Conservation (phyloP, 1,140 invertebrate genomes). For the Thaumatotibia leucotreta region DNA sequence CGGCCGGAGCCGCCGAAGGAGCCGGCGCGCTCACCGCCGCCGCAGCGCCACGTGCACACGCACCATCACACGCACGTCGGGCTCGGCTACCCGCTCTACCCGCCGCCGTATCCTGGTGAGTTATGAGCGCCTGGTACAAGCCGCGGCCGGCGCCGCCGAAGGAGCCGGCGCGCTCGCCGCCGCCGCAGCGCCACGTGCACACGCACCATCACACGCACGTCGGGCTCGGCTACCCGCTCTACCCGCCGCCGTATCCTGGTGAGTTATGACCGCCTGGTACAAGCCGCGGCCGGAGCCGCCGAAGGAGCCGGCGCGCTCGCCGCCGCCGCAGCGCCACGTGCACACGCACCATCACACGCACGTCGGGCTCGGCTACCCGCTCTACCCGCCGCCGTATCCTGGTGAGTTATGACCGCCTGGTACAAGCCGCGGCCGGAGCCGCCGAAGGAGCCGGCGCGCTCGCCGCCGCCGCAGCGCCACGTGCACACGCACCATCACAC, state of each 20-base stretch:
- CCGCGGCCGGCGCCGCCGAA: constrained; percentile 57
- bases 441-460: constrained; percentile 76
- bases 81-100: constrained; percentile 92
- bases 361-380: constrained; percentile 92
- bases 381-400: constrained; percentile 92
- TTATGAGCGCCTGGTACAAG: background rate
- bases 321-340: constrained; percentile 93
- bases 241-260: constrained; percentile 94
- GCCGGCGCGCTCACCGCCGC: constrained; percentile 84
- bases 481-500: constrained; percentile 97
- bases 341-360: constrained; percentile 97
- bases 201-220: constrained; percentile 97
- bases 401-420: constrained; percentile 78
- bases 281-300: constrained; percentile 45
- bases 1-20: constrained; percentile 65
- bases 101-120: constrained; percentile 93
- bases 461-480: constrained; percentile 92
- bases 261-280: constrained; percentile 50
- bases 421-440: constrained; percentile 39
- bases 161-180: constrained; percentile 82
- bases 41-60: constrained; percentile 94
- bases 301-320: constrained; percentile 79
- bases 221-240: constrained; percentile 92
- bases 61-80: constrained; percentile 97
- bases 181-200: constrained; percentile 94